Base-by-base conservation (phyloP, 2,888 invertebrate genomes). In the Tetheella fluctuosa region DNA sequence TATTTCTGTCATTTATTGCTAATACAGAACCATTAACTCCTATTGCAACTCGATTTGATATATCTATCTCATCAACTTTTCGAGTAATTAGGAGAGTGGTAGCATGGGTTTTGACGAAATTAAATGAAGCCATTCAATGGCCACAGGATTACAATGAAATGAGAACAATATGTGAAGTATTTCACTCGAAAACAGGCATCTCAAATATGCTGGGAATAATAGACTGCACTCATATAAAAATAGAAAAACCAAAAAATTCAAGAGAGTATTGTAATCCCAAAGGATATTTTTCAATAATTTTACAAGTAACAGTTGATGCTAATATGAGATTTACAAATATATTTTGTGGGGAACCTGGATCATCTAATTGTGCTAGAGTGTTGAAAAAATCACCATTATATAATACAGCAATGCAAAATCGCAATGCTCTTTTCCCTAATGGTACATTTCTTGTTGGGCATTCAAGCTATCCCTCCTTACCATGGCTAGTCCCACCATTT, bases 341-440 rank as follows among this genome's bases (percentile, higher is more conserved):
- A 59, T 88, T 81, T 67, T 88, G 88, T 76, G 88, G 88, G 42
- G 88, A 88, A 71, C 87, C 88, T 61, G 88, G 88, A 6, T 88
- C 88, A 52, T 79, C 79, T 48, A 86, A 80, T 62, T 78, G 83
- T 70, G 62, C 80, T n/a, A 68, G 85, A 61, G 85, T 85, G 17
- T 68, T 88, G 25, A 80, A 80, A 58, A 88, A 83, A 57, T 88
- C 88, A 30, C 88, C 88, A 17, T 64, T 88, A 25, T 87, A 82
- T 59, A 76, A 77, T 59, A 85, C 83, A 63, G 85, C 86, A 61
- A 68, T 67, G 42, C 79, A 84, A 62, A 81, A 84, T 52, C 77
- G 71, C 70, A 77, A 81, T 63, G 59, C 71, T 39, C 65, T 88
- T 58, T 86, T 88, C 65, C 86, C 87, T 57, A 76, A 85, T 30